Percentiles rank a stretch among this genome's conserved stretches.
Evolutionary conservation across 2,113 vertebrate genomes (phyloP).

Genomic region (Caranx ignobilis): DNA sequence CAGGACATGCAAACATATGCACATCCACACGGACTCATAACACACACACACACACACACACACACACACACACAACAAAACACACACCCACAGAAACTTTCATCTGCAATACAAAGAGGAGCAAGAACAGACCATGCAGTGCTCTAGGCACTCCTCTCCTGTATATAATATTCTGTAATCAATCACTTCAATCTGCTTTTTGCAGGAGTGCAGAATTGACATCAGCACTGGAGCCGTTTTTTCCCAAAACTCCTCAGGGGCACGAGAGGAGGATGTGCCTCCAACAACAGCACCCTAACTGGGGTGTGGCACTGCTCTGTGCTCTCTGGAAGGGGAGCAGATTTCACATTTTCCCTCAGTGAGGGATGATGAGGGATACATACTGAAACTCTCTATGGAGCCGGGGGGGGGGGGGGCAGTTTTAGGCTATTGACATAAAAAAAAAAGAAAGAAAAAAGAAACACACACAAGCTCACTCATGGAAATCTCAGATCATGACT

Average conservation of each 20-base stretch:
- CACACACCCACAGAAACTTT: neutral
- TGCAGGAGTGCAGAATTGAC: constrained; percentile 7
- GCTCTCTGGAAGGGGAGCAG: constrained; percentile 28
- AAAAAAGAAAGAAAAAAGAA: neutral
- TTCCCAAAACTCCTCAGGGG: constrained; percentile 38
- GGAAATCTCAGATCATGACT: constrained; percentile 57
- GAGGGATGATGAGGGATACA: constrained; percentile 35
- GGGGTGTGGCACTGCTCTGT: constrained; percentile 19
- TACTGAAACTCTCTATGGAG: constrained; percentile 45
- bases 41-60: neutral
- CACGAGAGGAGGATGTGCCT: constrained; percentile 32
- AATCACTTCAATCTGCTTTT: neutral
- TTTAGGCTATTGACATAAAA: constrained; percentile 26
- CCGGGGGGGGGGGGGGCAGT: constrained; percentile 23
- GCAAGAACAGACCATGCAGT: neutral
- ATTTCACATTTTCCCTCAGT: constrained; percentile 39
- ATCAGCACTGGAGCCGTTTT: constrained; percentile 12
- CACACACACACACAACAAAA: neutral
- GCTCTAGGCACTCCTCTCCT: neutral
- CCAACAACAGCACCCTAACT: constrained; percentile 19
- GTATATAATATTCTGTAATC: neutral
- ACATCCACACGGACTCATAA: neutral
- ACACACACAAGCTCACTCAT: neutral
- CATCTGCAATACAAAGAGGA: neutral
- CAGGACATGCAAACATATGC: constrained; percentile 76